These are phyloP conservation scores for Chaunax sp. DNA, from an alignment of 2,797 vertebrate genomes.

Conservation along the genomic window DNA sequence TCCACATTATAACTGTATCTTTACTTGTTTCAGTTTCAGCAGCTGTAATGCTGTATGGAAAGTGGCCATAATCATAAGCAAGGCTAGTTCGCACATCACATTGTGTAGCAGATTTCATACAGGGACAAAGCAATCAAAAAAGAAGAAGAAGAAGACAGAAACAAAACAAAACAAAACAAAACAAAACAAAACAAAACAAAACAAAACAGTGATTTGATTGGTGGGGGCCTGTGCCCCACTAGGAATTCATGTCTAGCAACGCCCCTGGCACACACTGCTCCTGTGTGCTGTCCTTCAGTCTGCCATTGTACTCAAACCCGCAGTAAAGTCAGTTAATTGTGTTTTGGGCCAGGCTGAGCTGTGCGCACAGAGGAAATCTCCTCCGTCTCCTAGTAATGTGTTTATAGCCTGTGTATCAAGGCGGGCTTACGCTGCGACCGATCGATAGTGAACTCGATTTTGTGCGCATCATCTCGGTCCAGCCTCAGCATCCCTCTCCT, in stretches of 20 bases:
- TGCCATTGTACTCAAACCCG: neutral
- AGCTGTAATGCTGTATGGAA: too few relatives aligned
- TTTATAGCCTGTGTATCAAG: slow-evolving; percentile 10
- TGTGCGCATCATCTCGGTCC: slow-evolving; percentile 52
- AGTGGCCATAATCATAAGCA: too few relatives aligned
- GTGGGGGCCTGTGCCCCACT: too few relatives aligned
- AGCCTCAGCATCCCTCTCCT: slow-evolving; percentile 37
- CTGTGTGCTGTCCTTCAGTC: neutral
- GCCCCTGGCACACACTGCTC: neutral
- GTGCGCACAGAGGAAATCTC: slow-evolving; percentile 12
- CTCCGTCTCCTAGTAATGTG: neutral
- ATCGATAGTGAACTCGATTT: slow-evolving; percentile 43
- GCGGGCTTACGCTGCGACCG: slow-evolving; percentile 54
- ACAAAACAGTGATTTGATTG: neutral
- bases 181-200: too few relatives aligned
- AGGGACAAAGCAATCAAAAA: too few relatives aligned
- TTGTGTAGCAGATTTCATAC: too few relatives aligned
- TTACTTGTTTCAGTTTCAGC: too few relatives aligned
- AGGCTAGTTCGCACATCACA: too few relatives aligned
- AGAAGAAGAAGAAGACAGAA: too few relatives aligned
- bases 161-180: too few relatives aligned
- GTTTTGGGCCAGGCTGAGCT: neutral
- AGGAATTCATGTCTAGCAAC: too few relatives aligned
- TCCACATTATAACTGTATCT: too few relatives aligned
- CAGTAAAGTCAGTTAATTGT: neutral